Percentiles rank a stretch among this genome's conserved stretches.
phyloP scores from a whole-genome alignment of 92 coral and sea anemone genomes.

The Isaurus tuberculatus region DNA sequence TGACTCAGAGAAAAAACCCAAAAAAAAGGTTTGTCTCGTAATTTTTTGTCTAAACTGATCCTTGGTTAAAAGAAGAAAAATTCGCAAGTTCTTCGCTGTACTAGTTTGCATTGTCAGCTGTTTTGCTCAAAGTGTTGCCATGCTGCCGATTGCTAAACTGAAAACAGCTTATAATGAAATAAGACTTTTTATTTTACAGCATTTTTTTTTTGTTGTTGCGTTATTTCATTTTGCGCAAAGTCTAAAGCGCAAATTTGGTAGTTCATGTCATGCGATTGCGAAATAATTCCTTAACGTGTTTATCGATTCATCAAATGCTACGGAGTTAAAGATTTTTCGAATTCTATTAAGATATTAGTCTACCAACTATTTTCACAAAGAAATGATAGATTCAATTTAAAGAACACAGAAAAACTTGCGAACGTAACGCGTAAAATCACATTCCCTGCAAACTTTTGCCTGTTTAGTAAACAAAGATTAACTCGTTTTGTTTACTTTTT shows the following conservation, averaged over 20 bases:
- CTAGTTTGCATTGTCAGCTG: no score
- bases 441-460: neutral
- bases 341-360: neutral
- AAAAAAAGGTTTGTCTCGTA: constrained; percentile 4
- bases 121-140: neutral
- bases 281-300: neutral
- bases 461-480: neutral
- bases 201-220: neutral
- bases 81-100: neutral
- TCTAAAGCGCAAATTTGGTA: neutral
- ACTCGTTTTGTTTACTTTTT: neutral
- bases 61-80: neutral
- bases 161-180: neutral
- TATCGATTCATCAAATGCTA: neutral
- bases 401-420: neutral
- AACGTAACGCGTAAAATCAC: neutral
- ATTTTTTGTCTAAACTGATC: neutral
- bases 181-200: no score
- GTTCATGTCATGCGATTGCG: neutral
- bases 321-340: neutral
- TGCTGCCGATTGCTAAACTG: neutral
- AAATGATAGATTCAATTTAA: neutral
- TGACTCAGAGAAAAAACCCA: neutral
- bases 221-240: neutral
- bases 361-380: neutral